phyloP scores from a whole-genome alignment of 2,113 vertebrate species.

The Ranitomeya variabilis region DNA sequence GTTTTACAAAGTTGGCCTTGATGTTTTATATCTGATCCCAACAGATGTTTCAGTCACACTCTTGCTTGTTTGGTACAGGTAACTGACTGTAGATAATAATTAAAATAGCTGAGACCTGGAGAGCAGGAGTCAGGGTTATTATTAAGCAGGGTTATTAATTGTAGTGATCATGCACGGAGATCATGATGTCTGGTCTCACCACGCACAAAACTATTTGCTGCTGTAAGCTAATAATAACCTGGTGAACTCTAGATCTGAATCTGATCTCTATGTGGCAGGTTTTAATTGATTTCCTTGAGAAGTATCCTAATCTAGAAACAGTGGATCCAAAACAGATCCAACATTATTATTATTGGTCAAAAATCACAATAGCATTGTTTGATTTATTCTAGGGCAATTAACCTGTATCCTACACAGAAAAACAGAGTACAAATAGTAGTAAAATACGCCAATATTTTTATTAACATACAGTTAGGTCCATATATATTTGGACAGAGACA shows the following conservation, averaged over 20 bases:
- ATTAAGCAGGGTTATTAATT: not conserved
- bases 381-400: too few species aligned
- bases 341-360: too few species aligned
- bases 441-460: too few species aligned
- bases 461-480: too few species aligned
- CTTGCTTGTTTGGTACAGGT: not conserved
- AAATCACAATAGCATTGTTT: too few species aligned
- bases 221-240: not conserved
- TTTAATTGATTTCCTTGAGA: not conserved
- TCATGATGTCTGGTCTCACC: not conserved
- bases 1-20: not conserved
- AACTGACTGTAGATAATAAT: conserved; percentile 10
- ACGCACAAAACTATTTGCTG: not conserved
- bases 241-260: not conserved
- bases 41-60: not conserved
- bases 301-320: too few species aligned
- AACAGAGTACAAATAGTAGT: too few species aligned
- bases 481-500: too few species aligned
- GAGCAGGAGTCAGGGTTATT: not conserved
- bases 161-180: conserved; percentile 20
- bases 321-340: too few species aligned
- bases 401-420: too few species aligned
- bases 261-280: not conserved
- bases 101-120: conserved; percentile 9
- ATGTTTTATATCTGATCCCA: not conserved